phyloP scores from a whole-genome alignment of 2,113 vertebrate genomes.

The Hippocampus zosterae region DNA sequence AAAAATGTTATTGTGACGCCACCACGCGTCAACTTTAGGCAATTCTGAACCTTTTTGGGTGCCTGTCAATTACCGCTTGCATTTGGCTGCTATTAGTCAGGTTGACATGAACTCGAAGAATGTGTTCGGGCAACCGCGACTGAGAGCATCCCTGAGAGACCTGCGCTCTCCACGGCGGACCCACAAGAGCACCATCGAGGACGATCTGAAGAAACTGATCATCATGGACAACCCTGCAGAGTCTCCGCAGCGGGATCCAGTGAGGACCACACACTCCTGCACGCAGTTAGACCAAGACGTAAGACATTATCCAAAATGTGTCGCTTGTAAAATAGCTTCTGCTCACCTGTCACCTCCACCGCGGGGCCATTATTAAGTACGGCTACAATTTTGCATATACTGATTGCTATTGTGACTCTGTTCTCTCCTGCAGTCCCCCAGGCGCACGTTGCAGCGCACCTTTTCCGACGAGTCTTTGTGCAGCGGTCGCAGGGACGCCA shows the following conservation, averaged over 20 bases:
- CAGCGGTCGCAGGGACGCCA: constrained; percentile 79
- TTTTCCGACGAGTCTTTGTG: constrained; percentile 89
- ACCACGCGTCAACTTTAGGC: too few relatives aligned
- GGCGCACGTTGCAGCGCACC: constrained; percentile 82
- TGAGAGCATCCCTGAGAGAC: constrained; percentile 85
- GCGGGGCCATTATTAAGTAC: too few relatives aligned
- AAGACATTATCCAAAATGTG: not conserved
- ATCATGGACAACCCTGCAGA: constrained; percentile 84
- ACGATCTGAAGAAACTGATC: constrained; percentile 90
- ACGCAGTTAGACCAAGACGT: not conserved
- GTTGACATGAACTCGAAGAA: constrained; percentile 82
- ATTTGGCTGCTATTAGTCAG: constrained; percentile 67
- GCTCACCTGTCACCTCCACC: too few relatives aligned
- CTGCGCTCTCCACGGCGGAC: constrained; percentile 84
- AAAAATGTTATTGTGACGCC: too few relatives aligned
- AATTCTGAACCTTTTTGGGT: too few relatives aligned
- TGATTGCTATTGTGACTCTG: not conserved
- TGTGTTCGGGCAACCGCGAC: constrained; percentile 86
- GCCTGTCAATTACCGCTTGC: not conserved
- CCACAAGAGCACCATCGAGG: constrained; percentile 88
- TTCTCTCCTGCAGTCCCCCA: constrained; percentile 68
- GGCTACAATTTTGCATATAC: too few relatives aligned
- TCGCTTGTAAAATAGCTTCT: not conserved
- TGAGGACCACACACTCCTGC: constrained; percentile 36
- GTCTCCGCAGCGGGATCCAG: constrained; percentile 67